Evolutionary conservation across 2,888 invertebrate genomes (phyloP).

Genomic region (Quadroppia sp.): DNA sequence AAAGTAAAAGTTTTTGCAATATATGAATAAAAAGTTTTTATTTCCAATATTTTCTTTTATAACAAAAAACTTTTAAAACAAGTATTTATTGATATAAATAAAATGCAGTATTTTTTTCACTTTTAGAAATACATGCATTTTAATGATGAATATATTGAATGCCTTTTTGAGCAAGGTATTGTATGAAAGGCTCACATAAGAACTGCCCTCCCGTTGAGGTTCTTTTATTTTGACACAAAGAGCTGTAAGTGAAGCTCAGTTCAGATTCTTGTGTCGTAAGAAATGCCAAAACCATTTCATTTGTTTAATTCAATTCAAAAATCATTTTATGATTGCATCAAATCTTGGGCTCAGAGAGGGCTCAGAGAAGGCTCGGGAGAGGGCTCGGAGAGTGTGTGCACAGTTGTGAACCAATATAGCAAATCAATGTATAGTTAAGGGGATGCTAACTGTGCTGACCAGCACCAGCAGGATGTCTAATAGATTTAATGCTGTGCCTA

Average conservation of each 20-base stretch:
- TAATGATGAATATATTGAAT: slow-evolving; percentile 2
- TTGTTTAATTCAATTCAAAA: slow-evolving; percentile 3
- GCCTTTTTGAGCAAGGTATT: background rate
- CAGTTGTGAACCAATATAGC: slow-evolving; percentile 9
- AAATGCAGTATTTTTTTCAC: too few species aligned
- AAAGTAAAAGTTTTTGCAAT: too few species aligned
- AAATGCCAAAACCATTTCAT: slow-evolving; percentile 15
- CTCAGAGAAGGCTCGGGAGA: background rate
- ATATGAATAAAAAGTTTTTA: too few species aligned
- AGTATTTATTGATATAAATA: too few species aligned
- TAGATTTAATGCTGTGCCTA: background rate
- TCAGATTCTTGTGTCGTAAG: background rate
- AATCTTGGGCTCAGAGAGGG: background rate
- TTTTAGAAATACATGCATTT: slow-evolving; percentile 1
- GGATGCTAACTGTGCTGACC: slow-evolving; percentile 1
- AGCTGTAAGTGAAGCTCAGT: slow-evolving; percentile 3
- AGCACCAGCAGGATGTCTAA: slow-evolving; percentile 5
- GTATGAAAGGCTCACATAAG: background rate
- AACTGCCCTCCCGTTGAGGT: background rate
- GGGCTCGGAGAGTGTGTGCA: background rate
- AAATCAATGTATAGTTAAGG: background rate
- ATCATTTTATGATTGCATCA: slow-evolving; percentile 6
- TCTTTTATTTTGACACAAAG: slow-evolving; percentile 16
- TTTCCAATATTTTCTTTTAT: too few species aligned
- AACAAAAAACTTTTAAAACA: too few species aligned